Evolutionary conservation across 2,888 invertebrate species (phyloP), one percentile per base, ranked within the genome.

Genomic region (Seira ritae): DNA sequence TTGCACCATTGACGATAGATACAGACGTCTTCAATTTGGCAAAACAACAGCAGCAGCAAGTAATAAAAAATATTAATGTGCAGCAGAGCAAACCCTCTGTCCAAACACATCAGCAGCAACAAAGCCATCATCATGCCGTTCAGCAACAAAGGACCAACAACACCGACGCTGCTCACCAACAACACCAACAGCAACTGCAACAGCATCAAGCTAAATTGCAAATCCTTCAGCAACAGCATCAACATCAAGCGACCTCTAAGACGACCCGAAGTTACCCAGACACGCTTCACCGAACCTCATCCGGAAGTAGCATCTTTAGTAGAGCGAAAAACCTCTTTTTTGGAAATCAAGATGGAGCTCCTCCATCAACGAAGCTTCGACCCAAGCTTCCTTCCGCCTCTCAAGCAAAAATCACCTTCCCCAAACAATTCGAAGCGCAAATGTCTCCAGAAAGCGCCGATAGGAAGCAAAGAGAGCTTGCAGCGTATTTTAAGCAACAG

Each of bases 381-480:
- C 90, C 91, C 24, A 91, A 76, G 17, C 82, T 84, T 12, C 88
- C 88, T 6, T 75, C 80, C 17, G 37, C 76, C 23, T 71, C 77
- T 8, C 70, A 69, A 24, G 23, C 70, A 0, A 75, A 85, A 62
- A 66, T 84, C 12, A 74, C 88, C 8, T 92, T 95, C 73, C 95
- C 96, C 0, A 96, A 96, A 90, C 94, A 96, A 89, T 96, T 93
- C 90, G 96, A 96, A 91, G 96, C 96, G 12, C 94, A 94, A 78
- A 94, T 95, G 89, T 92, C 93, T 8, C 94, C 93, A 87, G 94
- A 94, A 55, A 93, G 94, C 89, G 92, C 95, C 66, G 91, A 92
- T n/a, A 93, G 93, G 85, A 96, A 96, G 91, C 93, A 93, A 90
- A 93, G 92, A 87, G 94, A 95, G 0, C 94, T 96, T 79, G 95